These are phyloP conservation scores for Stenotaenia linearis DNA, from an alignment of 2,888 invertebrate species.

Conservation along the genomic window DNA sequence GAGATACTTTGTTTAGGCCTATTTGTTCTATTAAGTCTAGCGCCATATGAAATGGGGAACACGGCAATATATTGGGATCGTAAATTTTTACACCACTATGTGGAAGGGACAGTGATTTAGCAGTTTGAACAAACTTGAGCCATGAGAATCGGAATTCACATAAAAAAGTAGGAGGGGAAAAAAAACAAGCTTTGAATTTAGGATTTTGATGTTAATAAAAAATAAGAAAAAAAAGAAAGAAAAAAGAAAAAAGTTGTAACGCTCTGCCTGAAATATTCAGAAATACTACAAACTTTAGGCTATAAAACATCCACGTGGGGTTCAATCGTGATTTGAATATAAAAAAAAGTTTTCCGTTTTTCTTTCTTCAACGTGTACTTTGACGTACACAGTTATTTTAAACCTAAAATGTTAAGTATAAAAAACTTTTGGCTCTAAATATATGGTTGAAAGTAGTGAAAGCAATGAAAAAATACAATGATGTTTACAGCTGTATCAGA, in stretches of 20 bases:
- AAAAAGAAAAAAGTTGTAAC: neutral
- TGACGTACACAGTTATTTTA: too few relatives aligned
- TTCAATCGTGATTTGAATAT: constrained; percentile 3
- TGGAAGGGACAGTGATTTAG: constrained; percentile 22
- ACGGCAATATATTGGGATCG: constrained; percentile 4
- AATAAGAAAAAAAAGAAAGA: neutral
- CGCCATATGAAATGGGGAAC: neutral
- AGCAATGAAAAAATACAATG: too few relatives aligned
- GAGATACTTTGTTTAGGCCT: constrained; percentile 1
- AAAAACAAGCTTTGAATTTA: neutral
- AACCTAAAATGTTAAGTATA: too few relatives aligned
- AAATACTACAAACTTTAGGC: constrained; percentile 14
- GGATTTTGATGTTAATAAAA: constrained; percentile 1
- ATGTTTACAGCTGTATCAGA: neutral
- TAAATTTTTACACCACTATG: constrained; percentile 14
- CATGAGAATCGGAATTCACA: constrained; percentile 13
- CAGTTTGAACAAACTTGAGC: constrained; percentile 26
- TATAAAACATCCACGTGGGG: neutral
- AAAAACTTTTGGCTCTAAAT: too few relatives aligned
- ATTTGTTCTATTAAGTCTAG: neutral
- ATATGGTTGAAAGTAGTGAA: too few relatives aligned
- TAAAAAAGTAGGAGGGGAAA: neutral
- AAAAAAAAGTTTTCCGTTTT: neutral
- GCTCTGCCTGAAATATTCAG: neutral
- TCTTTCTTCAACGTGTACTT: neutral